Conservation (phyloP, 2,797 vertebrate genomes). For the Huso huso region DNA sequence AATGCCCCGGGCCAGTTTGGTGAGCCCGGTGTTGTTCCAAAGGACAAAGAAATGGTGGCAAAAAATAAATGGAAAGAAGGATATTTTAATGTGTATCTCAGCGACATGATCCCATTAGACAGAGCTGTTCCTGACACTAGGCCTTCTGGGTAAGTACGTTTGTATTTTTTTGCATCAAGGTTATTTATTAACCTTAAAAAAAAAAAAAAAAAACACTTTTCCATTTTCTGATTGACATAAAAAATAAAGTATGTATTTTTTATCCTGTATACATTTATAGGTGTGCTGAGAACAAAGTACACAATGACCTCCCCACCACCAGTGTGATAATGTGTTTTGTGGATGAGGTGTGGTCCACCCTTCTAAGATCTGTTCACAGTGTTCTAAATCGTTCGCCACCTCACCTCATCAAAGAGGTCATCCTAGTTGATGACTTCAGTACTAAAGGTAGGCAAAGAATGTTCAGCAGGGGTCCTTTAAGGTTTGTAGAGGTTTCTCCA, state of each 20-base stretch:
- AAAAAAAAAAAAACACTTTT: too few relatives aligned
- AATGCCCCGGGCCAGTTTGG: conserved; percentile 82
- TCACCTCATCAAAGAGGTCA: conserved; percentile 79
- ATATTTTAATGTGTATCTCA: conserved; percentile 91
- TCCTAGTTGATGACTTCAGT: conserved; percentile 93
- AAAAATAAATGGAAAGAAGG: conserved; percentile 84
- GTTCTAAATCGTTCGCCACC: conserved; percentile 85
- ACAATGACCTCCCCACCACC: conserved; percentile 75
- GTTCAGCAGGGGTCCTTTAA: background rate
- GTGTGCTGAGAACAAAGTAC: conserved; percentile 69
- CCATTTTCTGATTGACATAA: background rate
- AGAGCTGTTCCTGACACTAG: conserved; percentile 83
- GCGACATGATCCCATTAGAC: conserved; percentile 86
- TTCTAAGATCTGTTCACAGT: conserved; percentile 88
- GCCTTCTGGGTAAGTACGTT: conserved; percentile 69
- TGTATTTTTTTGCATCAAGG: too few relatives aligned
- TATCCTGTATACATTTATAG: conserved; percentile 42
- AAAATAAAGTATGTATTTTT: background rate
- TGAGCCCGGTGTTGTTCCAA: conserved; percentile 52
- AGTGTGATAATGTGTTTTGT: conserved; percentile 94
- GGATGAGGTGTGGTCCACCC: conserved; percentile 94
- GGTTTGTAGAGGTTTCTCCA: too few relatives aligned
- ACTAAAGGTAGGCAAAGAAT: conserved; percentile 65
- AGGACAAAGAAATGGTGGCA: conserved; percentile 61
- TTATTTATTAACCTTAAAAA: too few relatives aligned